A percentile compares a stretch with the other conserved stretches of the same genome.
Evolutionary conservation across 2,888 invertebrate species (phyloP).

Genomic region (Litoditis marina): DNA sequence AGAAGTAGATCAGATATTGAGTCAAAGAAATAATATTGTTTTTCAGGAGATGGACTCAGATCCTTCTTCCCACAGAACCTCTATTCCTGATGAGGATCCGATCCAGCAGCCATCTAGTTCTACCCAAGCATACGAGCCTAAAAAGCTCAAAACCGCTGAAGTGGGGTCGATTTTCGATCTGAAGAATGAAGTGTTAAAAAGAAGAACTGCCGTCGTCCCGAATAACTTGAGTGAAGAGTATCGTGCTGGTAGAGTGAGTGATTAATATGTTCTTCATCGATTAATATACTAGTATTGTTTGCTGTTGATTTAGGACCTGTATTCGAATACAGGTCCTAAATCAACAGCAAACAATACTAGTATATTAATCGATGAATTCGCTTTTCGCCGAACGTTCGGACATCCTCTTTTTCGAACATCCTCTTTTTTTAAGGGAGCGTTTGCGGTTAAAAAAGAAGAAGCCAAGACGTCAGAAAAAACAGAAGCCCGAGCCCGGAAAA

Average conservation of each 20-base stretch:
- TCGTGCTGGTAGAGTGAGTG: conserved; percentile 3
- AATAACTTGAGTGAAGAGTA: too few relatives aligned
- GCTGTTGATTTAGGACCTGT: neutral
- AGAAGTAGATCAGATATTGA: too few relatives aligned
- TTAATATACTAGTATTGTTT: conserved; percentile 5
- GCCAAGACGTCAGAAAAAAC: neutral
- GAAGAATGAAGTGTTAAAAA: conserved; percentile 31
- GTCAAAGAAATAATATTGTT: too few relatives aligned
- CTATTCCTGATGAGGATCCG: too few relatives aligned
- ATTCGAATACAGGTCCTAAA: neutral
- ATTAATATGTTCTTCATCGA: neutral
- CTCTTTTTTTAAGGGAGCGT: conserved; percentile 25
- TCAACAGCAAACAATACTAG: too few relatives aligned
- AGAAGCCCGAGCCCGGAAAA: conserved; percentile 18
- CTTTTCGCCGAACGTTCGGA: too few relatives aligned
- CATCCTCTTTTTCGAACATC: too few relatives aligned
- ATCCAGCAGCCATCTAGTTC: neutral
- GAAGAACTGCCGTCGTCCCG: too few relatives aligned
- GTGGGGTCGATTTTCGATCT: conserved; percentile 30
- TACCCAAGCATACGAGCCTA: conserved; percentile 18
- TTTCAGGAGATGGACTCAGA: too few relatives aligned
- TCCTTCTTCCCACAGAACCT: too few relatives aligned
- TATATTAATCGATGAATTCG: too few relatives aligned
- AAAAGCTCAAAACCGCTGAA: conserved; percentile 25
- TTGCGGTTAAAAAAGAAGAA: conserved; percentile 29